Percentiles rank a stretch among this genome's conserved stretches.
These are phyloP conservation scores for Amiota communis DNA, from an alignment of 2,888 invertebrate species.

Conservation along the genomic window DNA sequence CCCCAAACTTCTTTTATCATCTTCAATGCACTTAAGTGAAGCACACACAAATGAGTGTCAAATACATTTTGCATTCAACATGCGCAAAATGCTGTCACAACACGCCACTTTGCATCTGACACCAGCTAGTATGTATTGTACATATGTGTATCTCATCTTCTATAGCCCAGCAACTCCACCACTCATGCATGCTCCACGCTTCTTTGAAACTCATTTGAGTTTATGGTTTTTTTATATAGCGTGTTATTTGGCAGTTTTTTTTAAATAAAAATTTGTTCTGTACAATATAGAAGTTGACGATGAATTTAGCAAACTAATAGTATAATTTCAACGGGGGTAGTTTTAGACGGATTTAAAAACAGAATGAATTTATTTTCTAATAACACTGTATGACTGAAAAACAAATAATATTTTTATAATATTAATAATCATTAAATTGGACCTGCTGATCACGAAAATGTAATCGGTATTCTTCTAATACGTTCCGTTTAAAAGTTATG, in stretches of 20 bases:
- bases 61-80: conserved; percentile 13
- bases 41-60: conserved; percentile 18
- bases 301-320: neutral
- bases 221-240: neutral
- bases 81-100: conserved; percentile 7
- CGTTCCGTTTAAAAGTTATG: no score
- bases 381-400: no score
- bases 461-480: no score
- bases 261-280: conserved; percentile 24
- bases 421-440: no score
- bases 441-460: no score
- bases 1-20: neutral
- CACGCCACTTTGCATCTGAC: conserved; percentile 2
- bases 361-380: no score
- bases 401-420: no score
- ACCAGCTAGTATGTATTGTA: no score
- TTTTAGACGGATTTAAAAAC: neutral
- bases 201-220: neutral
- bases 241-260: conserved; percentile 19
- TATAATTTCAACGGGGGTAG: neutral
- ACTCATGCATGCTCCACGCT: neutral
- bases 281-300: neutral
- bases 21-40: neutral
- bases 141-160: neutral
- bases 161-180: neutral